Base-by-base conservation (phyloP, 2,888 invertebrate species). In the Sinelater perroti region DNA sequence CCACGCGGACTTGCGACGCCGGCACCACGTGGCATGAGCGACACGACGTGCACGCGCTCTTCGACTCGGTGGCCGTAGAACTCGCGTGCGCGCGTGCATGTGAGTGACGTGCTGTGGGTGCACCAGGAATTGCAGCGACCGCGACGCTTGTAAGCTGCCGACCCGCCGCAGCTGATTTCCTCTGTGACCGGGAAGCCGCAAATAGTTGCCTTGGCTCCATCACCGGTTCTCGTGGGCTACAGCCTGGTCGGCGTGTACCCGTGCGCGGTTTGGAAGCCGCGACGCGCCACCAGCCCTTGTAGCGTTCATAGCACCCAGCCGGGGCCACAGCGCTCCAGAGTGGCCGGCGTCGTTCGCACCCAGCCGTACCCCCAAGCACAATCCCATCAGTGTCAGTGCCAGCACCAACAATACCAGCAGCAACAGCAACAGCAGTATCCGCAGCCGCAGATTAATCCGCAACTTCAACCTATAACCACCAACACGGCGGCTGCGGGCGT, bases 221-320 rank as follows among this genome's bases (percentile, higher is more conserved):
- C 74, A 76, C 76, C 78, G 75, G 73, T 75, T 57, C 70, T 78
- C 66, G 74, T 79, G 79, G 80, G 81, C 74, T 81, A 81, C 78
- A 81, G 81, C 79, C 80, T 81, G 69, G 78, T 81, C 68, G 81
- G 81, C 78, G 80, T 81, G 75, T 81, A 81, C 78, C 81, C 81
- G 62, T 81, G 81, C 76, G 81, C 81, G 71, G 80, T 81, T 73
- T 80, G 80, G 78, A 80, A 79, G 70, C 78, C 79, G 64, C 59
- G 59, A 50, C 65, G 60, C 59, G 61, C 57, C 60, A 58, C 40
- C 64, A 68, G 65, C 59, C 58, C 67, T 28, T 56, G 56, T 31
- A 60, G 30, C 46, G 38, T 38, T 36, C 53, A 56, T 54, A n/a
- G 40, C 47, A 45, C 44, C 35, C 56, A 58, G 52, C 51, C 61